Evolutionary conservation across 2,797 vertebrate genomes (phyloP).

Genomic region (Halcyon chelicuti): DNA sequence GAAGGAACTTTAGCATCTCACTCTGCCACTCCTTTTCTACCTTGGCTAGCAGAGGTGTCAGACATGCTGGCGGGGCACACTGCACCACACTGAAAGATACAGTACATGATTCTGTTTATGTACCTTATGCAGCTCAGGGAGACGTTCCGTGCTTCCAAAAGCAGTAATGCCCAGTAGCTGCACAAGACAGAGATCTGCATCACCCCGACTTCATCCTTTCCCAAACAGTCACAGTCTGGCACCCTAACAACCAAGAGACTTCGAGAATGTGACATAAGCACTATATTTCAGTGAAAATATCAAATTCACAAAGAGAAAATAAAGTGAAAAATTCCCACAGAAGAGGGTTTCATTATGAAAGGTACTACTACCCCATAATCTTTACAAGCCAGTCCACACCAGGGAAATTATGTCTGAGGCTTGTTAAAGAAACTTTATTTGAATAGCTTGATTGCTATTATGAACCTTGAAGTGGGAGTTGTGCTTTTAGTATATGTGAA

Average conservation of each 20-base stretch:
- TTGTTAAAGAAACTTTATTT: background rate
- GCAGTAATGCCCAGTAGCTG: background rate
- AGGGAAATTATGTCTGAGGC: background rate
- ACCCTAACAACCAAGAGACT: background rate
- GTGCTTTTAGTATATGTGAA: background rate
- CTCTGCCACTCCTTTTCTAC: background rate
- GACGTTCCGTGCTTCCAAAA: background rate
- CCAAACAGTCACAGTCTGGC: background rate
- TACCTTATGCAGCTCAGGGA: background rate
- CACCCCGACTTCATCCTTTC: background rate
- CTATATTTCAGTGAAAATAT: background rate
- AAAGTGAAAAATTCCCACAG: background rate
- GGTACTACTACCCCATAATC: rapidly evolving
- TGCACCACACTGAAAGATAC: background rate
- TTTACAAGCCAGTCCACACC: background rate
- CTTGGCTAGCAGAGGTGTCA: background rate
- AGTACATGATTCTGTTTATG: background rate
- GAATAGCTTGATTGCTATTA: constrained; percentile 24
- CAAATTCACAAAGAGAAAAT: background rate
- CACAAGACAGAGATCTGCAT: background rate
- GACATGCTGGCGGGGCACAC: background rate
- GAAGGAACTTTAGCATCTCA: background rate
- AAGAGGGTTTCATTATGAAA: background rate
- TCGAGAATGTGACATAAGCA: background rate
- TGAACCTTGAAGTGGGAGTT: background rate